A percentile compares a stretch with the other conserved stretches of the same genome.
These are phyloP conservation scores for Peromyscus maniculatus DNA, from an alignment of 2,113 vertebrate species.

Conservation along the genomic window DNA sequence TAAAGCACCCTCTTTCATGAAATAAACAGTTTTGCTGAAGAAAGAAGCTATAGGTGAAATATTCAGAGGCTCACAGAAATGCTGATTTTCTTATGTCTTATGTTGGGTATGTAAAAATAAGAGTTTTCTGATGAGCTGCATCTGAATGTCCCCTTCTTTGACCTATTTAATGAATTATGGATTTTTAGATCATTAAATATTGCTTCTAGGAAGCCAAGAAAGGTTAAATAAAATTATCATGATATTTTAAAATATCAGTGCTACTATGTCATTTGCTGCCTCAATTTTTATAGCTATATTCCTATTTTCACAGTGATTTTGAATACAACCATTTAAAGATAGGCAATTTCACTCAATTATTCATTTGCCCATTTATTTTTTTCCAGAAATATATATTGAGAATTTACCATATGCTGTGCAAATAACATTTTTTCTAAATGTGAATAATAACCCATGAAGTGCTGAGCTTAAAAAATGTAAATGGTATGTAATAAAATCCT, in stretches of 20 bases:
- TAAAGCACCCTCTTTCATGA: neutral
- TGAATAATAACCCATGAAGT: slow-evolving; percentile 58
- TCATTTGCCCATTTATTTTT: slow-evolving; percentile 53
- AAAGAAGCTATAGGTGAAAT: neutral
- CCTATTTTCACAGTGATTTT: slow-evolving; percentile 52
- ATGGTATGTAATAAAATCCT: slow-evolving; percentile 71
- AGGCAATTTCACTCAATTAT: slow-evolving; percentile 49
- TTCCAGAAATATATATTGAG: slow-evolving; percentile 27
- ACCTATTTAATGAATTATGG: slow-evolving; percentile 48
- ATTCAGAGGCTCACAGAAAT: slow-evolving; percentile 10
- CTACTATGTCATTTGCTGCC: slow-evolving; percentile 1
- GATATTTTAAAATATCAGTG: slow-evolving; percentile 56
- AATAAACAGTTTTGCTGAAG: neutral
- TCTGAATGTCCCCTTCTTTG: slow-evolving; percentile 28
- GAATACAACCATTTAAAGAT: slow-evolving; percentile 46
- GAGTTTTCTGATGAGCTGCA: slow-evolving; percentile 21
- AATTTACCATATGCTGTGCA: slow-evolving; percentile 30
- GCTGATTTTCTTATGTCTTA: slow-evolving; percentile 43
- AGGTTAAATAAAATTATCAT: slow-evolving; percentile 66
- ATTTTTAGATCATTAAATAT: slow-evolving; percentile 57
- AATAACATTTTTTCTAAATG: slow-evolving; percentile 60
- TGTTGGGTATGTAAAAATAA: neutral
- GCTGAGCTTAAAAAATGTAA: slow-evolving; percentile 71
- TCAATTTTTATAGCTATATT: neutral
- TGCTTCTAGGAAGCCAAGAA: neutral